Evolutionary conservation across 1,140 invertebrate species (phyloP).

Genomic region (Stegodyphus dumicola): DNA sequence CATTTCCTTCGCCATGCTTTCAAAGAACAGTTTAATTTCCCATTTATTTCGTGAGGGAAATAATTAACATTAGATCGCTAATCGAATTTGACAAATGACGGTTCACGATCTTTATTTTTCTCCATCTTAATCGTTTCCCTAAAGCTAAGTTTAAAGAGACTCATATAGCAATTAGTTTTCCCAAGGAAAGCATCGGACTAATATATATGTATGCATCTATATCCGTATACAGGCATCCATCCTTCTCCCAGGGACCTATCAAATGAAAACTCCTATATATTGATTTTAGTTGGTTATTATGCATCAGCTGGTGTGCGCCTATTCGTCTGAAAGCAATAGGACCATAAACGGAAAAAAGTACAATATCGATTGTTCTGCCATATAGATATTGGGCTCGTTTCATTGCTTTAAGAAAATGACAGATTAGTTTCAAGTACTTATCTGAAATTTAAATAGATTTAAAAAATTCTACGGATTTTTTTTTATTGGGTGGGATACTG

Average conservation of each 20-base stretch:
- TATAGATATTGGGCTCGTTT: background rate
- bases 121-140: constrained; percentile 16
- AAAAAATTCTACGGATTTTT: too few species aligned
- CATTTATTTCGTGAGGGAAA: background rate
- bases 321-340: background rate
- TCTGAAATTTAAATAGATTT: too few species aligned
- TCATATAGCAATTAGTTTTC: constrained; percentile 13
- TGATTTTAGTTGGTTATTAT: background rate
- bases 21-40: background rate
- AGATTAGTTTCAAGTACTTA: too few species aligned
- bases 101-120: background rate
- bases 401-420: too few species aligned
- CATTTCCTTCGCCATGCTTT: background rate
- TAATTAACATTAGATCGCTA: background rate
- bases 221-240: too few species aligned
- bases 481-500: too few species aligned
- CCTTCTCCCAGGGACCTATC: too few species aligned
- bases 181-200: background rate
- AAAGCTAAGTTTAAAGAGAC: constrained; percentile 29
- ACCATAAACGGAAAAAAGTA: background rate
- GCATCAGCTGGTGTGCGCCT: constrained; percentile 21
- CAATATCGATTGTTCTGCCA: background rate
- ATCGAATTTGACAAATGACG: background rate
- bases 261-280: too few species aligned
- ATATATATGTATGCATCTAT: too few species aligned